These are phyloP conservation scores for Mormyrops boulengeri DNA, from an alignment of 2,797 vertebrate species.

Conservation along the genomic window DNA sequence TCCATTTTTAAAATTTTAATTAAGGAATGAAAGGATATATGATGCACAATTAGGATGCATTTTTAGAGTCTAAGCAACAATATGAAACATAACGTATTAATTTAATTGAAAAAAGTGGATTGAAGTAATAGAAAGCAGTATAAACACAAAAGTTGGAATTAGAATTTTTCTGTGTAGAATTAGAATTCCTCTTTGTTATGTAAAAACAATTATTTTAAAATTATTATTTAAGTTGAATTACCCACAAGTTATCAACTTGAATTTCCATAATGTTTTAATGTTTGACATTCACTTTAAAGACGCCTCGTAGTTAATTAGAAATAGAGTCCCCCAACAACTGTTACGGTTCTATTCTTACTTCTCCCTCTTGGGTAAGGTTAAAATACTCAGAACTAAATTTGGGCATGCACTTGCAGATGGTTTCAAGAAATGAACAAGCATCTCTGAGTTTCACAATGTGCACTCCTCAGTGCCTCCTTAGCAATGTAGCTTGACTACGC, in stretches of 20 bases:
- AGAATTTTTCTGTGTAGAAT: not conserved
- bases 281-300: not conserved
- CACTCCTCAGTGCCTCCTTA: not conserved
- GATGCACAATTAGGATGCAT: not conserved
- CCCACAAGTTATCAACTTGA: not conserved
- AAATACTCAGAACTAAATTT: slow-evolving; percentile 72
- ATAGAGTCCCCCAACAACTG: not conserved
- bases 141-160: not conserved
- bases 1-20: not conserved
- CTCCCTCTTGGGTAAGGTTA: slow-evolving; percentile 67
- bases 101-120: not conserved
- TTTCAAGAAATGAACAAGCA: slow-evolving; percentile 74
- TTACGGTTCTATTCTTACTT: slow-evolving; percentile 14
- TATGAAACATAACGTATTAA: not conserved
- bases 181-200: not conserved
- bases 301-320: not conserved
- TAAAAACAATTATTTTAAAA: not conserved
- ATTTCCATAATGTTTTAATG: not conserved
- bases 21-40: not conserved
- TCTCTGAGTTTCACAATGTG: slow-evolving; percentile 15
- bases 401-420: slow-evolving; percentile 67
- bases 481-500: not conserved
- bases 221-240: not conserved
- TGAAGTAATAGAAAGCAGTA: not conserved
- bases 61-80: not conserved